Evolutionary conservation across 2,113 vertebrate genomes (phyloP), one percentile per base, ranked within the genome.

Genomic region (Falcunculus frontatus): DNA sequence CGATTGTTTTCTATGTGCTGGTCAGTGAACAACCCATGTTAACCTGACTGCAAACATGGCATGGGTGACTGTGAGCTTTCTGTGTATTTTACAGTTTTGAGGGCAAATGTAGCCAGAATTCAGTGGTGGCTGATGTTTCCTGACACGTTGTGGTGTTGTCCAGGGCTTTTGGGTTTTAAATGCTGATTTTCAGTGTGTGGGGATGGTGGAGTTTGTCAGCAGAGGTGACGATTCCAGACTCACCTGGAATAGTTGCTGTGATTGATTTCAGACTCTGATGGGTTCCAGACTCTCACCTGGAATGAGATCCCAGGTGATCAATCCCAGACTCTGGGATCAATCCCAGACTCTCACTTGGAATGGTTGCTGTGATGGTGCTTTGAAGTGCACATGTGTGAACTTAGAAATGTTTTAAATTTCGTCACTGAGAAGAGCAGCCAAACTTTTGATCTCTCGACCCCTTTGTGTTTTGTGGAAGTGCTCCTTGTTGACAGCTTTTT

Each of bases 31-130:
- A 4, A 0, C 11, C 20, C 68, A 17, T 57, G 68, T 29, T 35
- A 47, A 16, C 60, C 26, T 5, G 4, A 0, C 73, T 57, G 5
- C 35, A 13, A 1, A 17, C 18, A 0, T 2, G 33, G 2, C 33
- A 1, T 0, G 1, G 18, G 1, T 13, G 8, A 7, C 1, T 3
- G 4, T 7, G 47, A 68, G 23, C 62, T 49, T 44, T 26, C 44
- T 8, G 4, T 39, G 20, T 11, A 0, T 13, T 47, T 26, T 7
- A 20, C 10, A 4, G 16, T 41, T 27, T 6, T 12, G 46, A 17
- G 52, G 33, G 50, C 47, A 44, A 25, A 9, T 7, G 18, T 6
- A 33, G 67, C 23, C 30, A 16, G 41, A 26, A 20, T 20, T 47
- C 23, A 4, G 47, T 1, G 26, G 30, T 47, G 73, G n/a, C 42